Evolutionary conservation across 2,888 invertebrate genomes (phyloP).

Genomic region (Scaptomyza parva): DNA sequence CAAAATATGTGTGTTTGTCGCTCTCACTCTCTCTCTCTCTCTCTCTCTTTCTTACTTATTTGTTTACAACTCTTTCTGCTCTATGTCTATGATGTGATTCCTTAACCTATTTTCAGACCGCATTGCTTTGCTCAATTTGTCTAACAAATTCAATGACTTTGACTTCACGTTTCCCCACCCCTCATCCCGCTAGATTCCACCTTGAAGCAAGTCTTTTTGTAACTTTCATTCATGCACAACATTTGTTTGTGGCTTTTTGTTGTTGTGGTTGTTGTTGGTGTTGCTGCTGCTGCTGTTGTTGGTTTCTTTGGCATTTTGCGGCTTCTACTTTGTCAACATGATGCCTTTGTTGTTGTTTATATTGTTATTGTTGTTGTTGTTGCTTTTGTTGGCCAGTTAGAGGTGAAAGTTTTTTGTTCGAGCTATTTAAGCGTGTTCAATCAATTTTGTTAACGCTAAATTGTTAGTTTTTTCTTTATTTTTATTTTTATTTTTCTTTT

Average conservation of each 20-base stretch:
- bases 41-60: too few relatives aligned
- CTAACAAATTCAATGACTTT: conserved; percentile 52
- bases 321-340: conserved; percentile 67
- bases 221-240: conserved; percentile 79
- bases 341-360: conserved; percentile 29
- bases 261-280: conserved; percentile 34
- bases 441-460: conserved; percentile 52
- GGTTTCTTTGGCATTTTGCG: conserved; percentile 62
- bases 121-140: conserved; percentile 46
- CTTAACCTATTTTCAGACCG: conserved; percentile 51
- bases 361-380: conserved; percentile 24
- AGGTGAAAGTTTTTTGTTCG: conserved; percentile 80
- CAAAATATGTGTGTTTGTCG: conserved; percentile 34
- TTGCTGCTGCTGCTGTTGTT: conserved; percentile 33
- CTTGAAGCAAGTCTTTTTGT: conserved; percentile 61
- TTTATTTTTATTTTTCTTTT: neutral
- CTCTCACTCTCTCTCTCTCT: neutral
- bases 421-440: conserved; percentile 61
- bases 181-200: conserved; percentile 14
- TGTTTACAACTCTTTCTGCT: too few relatives aligned
- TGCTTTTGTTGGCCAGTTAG: conserved; percentile 48
- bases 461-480: conserved; percentile 10
- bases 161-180: conserved; percentile 32
- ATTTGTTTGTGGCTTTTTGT: conserved; percentile 42
- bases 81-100: too few relatives aligned